These are phyloP conservation scores for Sternarchorhynchus goeldii DNA, from an alignment of 2,797 vertebrate genomes.

Conservation along the genomic window DNA sequence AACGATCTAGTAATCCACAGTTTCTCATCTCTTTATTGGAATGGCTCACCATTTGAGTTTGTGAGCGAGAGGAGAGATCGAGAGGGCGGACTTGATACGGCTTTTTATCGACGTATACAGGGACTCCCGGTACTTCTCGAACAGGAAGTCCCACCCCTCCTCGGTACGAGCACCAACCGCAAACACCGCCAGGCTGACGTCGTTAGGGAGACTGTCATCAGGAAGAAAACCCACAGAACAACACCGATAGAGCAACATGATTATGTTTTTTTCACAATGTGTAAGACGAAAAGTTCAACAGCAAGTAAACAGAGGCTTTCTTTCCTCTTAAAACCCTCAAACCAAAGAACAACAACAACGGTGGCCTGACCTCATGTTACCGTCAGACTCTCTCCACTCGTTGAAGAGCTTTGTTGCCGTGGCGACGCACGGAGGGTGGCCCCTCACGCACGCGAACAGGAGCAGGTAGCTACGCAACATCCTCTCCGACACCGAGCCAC, in stretches of 20 bases:
- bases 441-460: constrained; percentile 77
- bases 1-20: too few relatives aligned
- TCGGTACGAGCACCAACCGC: constrained; percentile 78
- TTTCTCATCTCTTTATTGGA: background rate
- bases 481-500: constrained; percentile 81
- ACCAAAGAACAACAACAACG: background rate
- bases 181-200: constrained; percentile 84
- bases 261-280: background rate
- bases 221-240: background rate
- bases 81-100: constrained; percentile 79
- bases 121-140: constrained; percentile 79
- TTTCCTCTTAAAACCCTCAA: background rate
- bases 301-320: background rate
- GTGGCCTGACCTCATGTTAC: constrained; percentile 77
- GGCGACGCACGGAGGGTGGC: constrained; percentile 79
- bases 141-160: constrained; percentile 89
- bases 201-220: constrained; percentile 78
- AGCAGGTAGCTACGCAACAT: constrained; percentile 82
- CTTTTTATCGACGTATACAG: constrained; percentile 76
- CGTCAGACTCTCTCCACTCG: constrained; percentile 82
- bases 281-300: background rate
- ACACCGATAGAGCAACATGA: background rate
- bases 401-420: constrained; percentile 79
- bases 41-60: constrained; percentile 84
- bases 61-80: constrained; percentile 71